Conservation (phyloP, 1,140 invertebrate genomes). For the Drosophila kanapiae region DNA sequence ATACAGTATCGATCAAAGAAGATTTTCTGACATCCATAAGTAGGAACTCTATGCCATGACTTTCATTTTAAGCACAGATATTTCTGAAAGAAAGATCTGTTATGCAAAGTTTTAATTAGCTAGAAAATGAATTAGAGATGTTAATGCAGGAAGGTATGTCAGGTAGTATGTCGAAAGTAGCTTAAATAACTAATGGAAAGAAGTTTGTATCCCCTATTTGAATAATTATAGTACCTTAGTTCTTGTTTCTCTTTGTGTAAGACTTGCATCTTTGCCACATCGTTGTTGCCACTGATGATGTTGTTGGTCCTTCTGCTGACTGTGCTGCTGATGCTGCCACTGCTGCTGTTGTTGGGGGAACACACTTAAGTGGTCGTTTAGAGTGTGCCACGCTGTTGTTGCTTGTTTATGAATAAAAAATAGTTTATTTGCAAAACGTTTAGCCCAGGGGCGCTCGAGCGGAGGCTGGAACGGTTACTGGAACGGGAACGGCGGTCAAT, state of each 20-base stretch:
- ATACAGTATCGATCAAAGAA: no score
- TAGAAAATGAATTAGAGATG: no score
- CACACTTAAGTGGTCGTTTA: conserved; percentile 82
- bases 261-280: conserved; percentile 55
- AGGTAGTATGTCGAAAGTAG: no score
- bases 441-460: conserved; percentile 37
- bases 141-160: no score
- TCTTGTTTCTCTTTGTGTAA: conserved; percentile 8
- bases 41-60: no score
- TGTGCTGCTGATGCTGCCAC: conserved; percentile 21
- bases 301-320: conserved; percentile 26
- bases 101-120: no score
- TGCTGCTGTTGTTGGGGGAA: conserved; percentile 59
- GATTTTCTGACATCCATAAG: no score
- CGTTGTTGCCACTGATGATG: conserved; percentile 52
- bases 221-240: neutral
- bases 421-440: conserved; percentile 83
- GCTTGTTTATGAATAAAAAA: conserved; percentile 82
- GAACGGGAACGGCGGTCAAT: conserved; percentile 25
- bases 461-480: neutral
- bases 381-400: conserved; percentile 69
- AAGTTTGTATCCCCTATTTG: neutral
- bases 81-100: no score
- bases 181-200: no score
- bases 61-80: no score